A percentile compares a stretch with the other conserved stretches of the same genome.
Evolutionary conservation across 2,113 vertebrate genomes (phyloP).

Genomic region (Elephas maximus): DNA sequence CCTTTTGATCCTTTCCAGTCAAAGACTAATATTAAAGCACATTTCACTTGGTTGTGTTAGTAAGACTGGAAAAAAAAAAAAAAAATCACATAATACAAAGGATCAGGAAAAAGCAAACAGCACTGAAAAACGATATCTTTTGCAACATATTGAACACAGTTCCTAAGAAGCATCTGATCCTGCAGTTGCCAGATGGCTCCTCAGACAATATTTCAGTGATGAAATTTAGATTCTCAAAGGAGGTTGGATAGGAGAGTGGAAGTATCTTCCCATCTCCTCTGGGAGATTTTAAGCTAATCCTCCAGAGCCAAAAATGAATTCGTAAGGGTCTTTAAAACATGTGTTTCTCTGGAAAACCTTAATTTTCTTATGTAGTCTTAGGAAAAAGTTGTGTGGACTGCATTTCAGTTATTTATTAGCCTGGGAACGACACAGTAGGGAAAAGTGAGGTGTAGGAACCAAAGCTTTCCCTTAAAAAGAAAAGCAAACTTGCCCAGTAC

Average conservation of each 20-base stretch:
- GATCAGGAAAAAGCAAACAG: not conserved
- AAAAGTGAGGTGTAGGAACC: not conserved
- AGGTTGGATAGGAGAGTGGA: not conserved
- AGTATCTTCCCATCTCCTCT: not conserved
- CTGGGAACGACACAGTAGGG: not conserved
- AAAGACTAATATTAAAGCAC: conserved; percentile 76
- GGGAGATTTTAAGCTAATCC: not conserved
- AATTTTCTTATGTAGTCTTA: not conserved
- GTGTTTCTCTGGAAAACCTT: conserved; percentile 19
- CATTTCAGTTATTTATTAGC: conserved; percentile 28
- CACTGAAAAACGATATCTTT: conserved; percentile 50
- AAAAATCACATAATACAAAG: not conserved
- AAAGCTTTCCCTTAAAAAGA: conserved; percentile 54
- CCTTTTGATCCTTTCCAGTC: conserved; percentile 81
- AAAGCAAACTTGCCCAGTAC: not conserved
- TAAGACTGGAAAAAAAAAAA: conserved; percentile 5
- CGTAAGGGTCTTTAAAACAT: not conserved
- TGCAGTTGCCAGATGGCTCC: conserved; percentile 10
- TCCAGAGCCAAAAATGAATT: conserved; percentile 58
- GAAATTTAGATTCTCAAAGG: conserved; percentile 22
- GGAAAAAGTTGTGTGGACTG: not conserved
- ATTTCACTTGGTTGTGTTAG: conserved; percentile 61
- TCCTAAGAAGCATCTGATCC: conserved; percentile 68
- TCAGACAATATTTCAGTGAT: conserved; percentile 51
- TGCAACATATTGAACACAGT: not conserved